phyloP scores from a whole-genome alignment of 2,113 vertebrate species.

The Nerophis lumbriciformis region DNA sequence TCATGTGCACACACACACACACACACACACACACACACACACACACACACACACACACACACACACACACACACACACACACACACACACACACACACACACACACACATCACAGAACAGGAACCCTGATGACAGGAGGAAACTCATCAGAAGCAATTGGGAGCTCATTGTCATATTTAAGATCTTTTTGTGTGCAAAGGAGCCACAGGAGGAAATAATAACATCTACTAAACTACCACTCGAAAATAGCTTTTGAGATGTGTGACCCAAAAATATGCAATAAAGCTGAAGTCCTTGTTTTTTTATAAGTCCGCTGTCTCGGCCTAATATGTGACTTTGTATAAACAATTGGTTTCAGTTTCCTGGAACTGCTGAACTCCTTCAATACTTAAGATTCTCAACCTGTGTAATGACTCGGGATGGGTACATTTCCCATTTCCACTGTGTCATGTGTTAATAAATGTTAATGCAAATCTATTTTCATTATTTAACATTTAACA shows the following conservation, averaged over 20 bases:
- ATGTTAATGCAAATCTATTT: too few species aligned
- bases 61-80: too few species aligned
- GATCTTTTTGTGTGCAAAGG: not conserved
- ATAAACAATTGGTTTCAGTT: not conserved
- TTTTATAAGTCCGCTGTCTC: too few species aligned
- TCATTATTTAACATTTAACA: too few species aligned
- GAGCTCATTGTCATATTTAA: not conserved
- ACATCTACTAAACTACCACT: not conserved
- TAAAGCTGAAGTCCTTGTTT: too few species aligned
- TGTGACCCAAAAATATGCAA: not conserved
- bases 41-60: too few species aligned
- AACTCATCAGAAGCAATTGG: not conserved
- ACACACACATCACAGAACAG: not conserved
- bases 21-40: too few species aligned
- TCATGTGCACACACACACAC: not conserved
- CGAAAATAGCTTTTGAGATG: not conserved
- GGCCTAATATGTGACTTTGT: not conserved
- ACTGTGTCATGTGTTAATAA: too few species aligned
- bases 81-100: not conserved
- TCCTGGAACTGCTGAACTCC: not conserved
- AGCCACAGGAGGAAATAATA: not conserved
- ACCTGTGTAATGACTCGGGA: not conserved
- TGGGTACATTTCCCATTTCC: too few species aligned
- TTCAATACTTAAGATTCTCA: not conserved
- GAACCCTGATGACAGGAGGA: not conserved